Base-by-base conservation (phyloP, 2,113 vertebrate genomes). In the Laterallus jamaicensis region DNA sequence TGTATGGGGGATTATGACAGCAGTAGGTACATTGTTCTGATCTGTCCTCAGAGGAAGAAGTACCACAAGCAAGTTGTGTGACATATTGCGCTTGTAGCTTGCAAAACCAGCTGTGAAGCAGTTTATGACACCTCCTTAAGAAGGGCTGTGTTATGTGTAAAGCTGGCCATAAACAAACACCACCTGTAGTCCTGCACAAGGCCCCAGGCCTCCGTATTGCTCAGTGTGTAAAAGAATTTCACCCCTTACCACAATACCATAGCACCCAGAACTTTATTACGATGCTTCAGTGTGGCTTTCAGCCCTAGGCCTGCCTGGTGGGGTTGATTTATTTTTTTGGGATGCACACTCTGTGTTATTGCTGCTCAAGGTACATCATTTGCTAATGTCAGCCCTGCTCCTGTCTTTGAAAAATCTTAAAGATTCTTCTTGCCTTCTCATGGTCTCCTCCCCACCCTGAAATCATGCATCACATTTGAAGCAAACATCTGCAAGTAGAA, bases 131-230 rank as follows among this genome's bases (percentile, higher is more conserved):
- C 12, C 11, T 81, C 20, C 39, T 47, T 50, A 52, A 71, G 62
- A 81, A 63, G 39, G 18, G 11, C 15, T 91, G 29, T 3, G 1
- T 39, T 56, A 25, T 15, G 12, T 64, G 39, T 60, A 54, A 91
- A 91, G 14, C 9, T 70, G 19, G 7, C 32, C 59, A 44, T 59
- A 88, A 93, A 88, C 8, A 82, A 83, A 74, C 0, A 1, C 47
- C 29, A 55, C n/a, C 4, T 68, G 64, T 12, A 37, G 52, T 29
- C 28, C 47, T 63, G 56, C 21, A 16, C 49, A 68, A n/a, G 31
- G 31, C 17, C 10, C 11, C 31, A 52, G 52, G 25, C 19, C 47
- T 32, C 32, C 0, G 0, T 5, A 0, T 28, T 70, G 14, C 50
- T 62, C 31, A 68, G 19, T 5, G 1, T 19, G 59, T 86, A 40